Evolutionary conservation across 2,888 invertebrate genomes (phyloP), one percentile per base, ranked within the genome.

Genomic region (Caenorhabditis afra): DNA sequence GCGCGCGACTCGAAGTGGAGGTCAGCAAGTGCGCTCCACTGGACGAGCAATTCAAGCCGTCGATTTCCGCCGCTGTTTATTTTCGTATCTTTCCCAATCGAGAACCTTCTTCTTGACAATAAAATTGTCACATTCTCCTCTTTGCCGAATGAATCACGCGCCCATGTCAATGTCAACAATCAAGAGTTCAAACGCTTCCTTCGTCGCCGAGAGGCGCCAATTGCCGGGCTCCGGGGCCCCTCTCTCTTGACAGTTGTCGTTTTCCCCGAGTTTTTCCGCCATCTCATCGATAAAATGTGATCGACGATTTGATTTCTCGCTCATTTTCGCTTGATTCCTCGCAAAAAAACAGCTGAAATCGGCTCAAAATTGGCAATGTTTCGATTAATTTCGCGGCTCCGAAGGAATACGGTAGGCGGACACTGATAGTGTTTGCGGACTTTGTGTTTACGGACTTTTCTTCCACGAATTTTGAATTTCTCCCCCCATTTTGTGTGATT

Each of bases 131-230:
- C 58, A 29, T 29, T 18, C 37, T 45, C 45, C 3, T 4, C 39
- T 14, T 18, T 3, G 14, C 22, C 20, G 12, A 41, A 11, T 22
- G 7, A 41, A 58, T 58, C 58, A 58, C 58, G 57, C 57, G 44
- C 45, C 39, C 20, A 44, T 22, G n/a, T 29, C 12, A 11, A 37
- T 53, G 35, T 35, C 52, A 52, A 29, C 35, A 52, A 52, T 52
- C 37, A 37, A 55, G 22, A 57, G 57, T 57, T 57, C 57, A 57
- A 39, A 37, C 39, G 37, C 29, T 29, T 35, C 11, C 12, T 41
- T 11, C 11, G 37, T 47, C 47, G 50, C 50, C 18, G n/a, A n/a
- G n/a, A n/a, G n/a, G 20, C 49, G 18, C 16, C 49, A 49, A 8
- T 49, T 49, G 49, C 20, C 16, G n/a, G n/a, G n/a, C n/a, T n/a